Evolutionary conservation across 2,797 vertebrate genomes (phyloP), one percentile per base, ranked within the genome.

Genomic region (Discoglossus pictus): DNA sequence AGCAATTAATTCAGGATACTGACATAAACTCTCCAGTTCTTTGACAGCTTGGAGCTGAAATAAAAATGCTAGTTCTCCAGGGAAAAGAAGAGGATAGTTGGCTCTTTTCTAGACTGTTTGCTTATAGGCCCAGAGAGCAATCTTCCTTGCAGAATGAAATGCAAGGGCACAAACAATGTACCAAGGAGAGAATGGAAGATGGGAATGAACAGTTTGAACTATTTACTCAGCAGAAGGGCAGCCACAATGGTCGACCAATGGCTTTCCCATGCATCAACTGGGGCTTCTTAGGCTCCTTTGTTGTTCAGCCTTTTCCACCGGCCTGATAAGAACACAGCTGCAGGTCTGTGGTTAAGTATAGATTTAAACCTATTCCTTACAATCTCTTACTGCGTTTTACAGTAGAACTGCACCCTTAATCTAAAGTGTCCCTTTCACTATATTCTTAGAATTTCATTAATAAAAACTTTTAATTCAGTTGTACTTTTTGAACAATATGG

Each of bases 31-130:
- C 94, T 98, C 93, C 93, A 95, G 94, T 93, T 93, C 93, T 93
- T 93, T 98, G 97, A 99, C 96, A 98, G 96, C 96, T 98, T 98
- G 95, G 93, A 96, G 96, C 93, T 85, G 93, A 97, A 97, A 98
- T 96, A 97, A 98, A 99, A 99, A 99, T 98, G 96, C 97, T 94
- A 96, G 95, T 98, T 98, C 97, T 98, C 97, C 92, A 92, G 97
- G 97, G 97, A 98, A 95, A 94, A 91, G 92, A 88, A 86, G 90
- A 92, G 94, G 94, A 93, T 95, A 93, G 96, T 90, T 89, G 90
- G 93, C 93, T 98, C 95, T 94, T 96, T 97, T 93, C 94, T 96
- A 94, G 95, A 98, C 96, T 99, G 97, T 99, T 99, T 99, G 96
- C 97, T 99, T 92, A 97, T 90, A 94, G 94, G 95, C 94, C 95